These are phyloP conservation scores for Otus sunia DNA, from an alignment of 2,113 vertebrate genomes.

Conservation along the genomic window DNA sequence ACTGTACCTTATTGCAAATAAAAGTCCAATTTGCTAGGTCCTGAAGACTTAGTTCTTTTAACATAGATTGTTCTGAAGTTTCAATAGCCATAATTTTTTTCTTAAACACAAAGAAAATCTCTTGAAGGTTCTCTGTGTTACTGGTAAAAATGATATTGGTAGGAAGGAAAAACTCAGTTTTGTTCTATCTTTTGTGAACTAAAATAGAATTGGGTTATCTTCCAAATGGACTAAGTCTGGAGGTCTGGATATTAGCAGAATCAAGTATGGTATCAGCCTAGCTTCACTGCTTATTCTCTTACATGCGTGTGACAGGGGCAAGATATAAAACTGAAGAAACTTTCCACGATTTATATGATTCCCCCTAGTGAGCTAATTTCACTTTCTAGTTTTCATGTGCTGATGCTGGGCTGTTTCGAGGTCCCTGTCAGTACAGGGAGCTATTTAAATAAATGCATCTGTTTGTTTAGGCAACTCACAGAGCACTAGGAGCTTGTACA, in stretches of 20 bases:
- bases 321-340: background rate
- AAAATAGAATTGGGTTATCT: background rate
- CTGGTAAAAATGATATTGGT: background rate
- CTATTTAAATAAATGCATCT: background rate
- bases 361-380: background rate
- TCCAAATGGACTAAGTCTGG: background rate
- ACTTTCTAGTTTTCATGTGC: background rate
- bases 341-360: background rate
- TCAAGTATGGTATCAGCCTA: background rate
- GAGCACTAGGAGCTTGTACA: background rate
- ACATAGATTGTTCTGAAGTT: background rate
- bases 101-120: background rate
- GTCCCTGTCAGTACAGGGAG: background rate
- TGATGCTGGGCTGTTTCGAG: background rate
- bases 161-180: background rate
- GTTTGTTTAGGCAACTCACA: conserved; percentile 1
- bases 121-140: background rate
- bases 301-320: background rate
- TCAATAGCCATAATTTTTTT: background rate
- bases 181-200: background rate
- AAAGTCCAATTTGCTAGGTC: background rate
- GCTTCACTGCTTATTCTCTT: background rate
- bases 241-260: background rate
- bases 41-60: background rate
- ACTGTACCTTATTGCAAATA: background rate